phyloP scores from a whole-genome alignment of 2,797 vertebrate genomes.

The Semaprochilodus insignis region DNA sequence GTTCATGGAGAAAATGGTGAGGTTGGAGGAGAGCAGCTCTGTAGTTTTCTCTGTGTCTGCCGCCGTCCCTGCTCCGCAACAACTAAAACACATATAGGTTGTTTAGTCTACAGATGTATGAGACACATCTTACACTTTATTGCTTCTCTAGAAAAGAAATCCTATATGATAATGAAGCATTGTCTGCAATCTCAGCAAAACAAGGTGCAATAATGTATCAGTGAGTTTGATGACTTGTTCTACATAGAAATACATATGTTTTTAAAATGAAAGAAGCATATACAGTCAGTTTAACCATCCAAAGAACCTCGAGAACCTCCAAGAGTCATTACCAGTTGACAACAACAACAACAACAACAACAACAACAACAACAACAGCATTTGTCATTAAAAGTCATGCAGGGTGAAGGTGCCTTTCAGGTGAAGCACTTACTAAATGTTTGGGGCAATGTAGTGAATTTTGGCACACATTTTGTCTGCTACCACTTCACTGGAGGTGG shows the following conservation, averaged over 20 bases:
- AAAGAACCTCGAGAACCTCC: too few relatives aligned
- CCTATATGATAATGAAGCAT: too few relatives aligned
- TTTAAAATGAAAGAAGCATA: too few relatives aligned
- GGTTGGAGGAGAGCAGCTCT: slow-evolving; percentile 78
- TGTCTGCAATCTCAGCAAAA: too few relatives aligned
- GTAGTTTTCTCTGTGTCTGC: slow-evolving; percentile 82
- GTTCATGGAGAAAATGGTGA: slow-evolving; percentile 76
- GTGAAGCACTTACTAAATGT: slow-evolving; percentile 76
- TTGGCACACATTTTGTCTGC: slow-evolving; percentile 79
- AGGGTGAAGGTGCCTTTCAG: background rate
- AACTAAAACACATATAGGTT: slow-evolving; percentile 61
- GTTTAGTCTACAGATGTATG: background rate
- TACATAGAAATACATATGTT: too few relatives aligned
- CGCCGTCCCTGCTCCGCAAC: slow-evolving; percentile 81
- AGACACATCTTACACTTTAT: background rate
- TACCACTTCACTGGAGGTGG: slow-evolving; percentile 76
- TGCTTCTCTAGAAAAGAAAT: too few relatives aligned
- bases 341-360: background rate
- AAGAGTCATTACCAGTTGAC: too few relatives aligned
- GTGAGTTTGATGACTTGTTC: too few relatives aligned
- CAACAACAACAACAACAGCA: background rate
- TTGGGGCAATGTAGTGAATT: slow-evolving; percentile 81
- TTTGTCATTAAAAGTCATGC: background rate
- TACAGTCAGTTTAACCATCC: too few relatives aligned
- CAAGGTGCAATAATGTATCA: too few relatives aligned